Evolutionary conservation across 2,113 vertebrate species (phyloP).

Genomic region (Tapirus terrestris): DNA sequence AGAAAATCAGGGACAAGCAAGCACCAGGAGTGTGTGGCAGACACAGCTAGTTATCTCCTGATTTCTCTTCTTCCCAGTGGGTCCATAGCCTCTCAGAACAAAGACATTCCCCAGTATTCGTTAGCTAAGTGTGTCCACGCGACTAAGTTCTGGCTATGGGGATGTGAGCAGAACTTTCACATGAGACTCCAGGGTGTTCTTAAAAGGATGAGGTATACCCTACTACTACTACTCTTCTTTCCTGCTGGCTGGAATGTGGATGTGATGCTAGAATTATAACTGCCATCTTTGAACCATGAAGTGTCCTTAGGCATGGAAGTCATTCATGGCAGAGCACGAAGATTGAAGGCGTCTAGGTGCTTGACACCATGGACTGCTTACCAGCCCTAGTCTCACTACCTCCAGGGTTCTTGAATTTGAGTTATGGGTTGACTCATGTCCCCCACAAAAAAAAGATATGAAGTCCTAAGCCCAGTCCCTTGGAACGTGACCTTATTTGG

Average conservation of each 20-base stretch:
- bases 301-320: not conserved
- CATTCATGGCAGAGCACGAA: not conserved
- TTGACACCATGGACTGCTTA: not conserved
- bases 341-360: not conserved
- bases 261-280: not conserved
- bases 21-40: not conserved
- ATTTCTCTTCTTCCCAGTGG: not conserved
- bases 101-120: not conserved
- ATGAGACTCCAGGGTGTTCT: not conserved
- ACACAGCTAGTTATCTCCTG: not conserved
- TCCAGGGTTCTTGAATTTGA: not conserved
- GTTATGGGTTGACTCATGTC: not conserved
- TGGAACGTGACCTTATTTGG: not conserved
- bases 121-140: not conserved
- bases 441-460: not conserved
- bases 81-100: not conserved
- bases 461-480: not conserved
- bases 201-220: not conserved
- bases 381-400: not conserved
- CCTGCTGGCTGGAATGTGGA: not conserved
- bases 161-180: not conserved
- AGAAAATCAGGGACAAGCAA: not conserved
- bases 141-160: not conserved
- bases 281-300: not conserved
- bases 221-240: not conserved